Conservation (phyloP, 2,888 invertebrate species). For the Buathra laborator region DNA sequence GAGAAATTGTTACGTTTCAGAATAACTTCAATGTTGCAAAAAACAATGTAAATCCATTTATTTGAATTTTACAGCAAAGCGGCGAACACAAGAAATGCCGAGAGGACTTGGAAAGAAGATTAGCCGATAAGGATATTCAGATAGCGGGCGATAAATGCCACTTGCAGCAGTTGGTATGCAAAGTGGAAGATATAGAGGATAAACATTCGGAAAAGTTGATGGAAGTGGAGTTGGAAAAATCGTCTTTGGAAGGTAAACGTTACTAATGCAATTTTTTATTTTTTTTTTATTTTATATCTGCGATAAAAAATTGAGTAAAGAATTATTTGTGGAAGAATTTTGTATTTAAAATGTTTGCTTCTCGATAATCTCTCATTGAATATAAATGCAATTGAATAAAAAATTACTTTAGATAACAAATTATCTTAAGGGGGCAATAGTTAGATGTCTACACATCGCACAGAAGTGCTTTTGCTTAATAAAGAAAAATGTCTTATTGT, state of each 20-base stretch:
- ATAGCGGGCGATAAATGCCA: constrained; percentile 75
- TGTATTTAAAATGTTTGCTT: too few species aligned
- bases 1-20: not conserved
- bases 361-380: too few species aligned
- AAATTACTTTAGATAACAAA: too few species aligned
- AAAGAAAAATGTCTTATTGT: too few species aligned
- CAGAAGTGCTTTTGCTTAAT: too few species aligned
- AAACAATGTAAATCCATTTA: not conserved
- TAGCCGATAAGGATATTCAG: constrained; percentile 69
- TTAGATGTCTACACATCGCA: too few species aligned
- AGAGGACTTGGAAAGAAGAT: constrained; percentile 55
- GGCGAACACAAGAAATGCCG: constrained; percentile 68
- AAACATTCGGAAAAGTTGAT: constrained; percentile 67
- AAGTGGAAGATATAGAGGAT: constrained; percentile 74
- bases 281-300: too few species aligned
- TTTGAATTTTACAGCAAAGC: constrained; percentile 70
- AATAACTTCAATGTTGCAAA: not conserved
- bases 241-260: constrained; percentile 72
- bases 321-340: too few species aligned
- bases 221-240: constrained; percentile 72
- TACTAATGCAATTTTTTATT: not conserved
- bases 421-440: too few species aligned
- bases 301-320: too few species aligned
- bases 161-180: constrained; percentile 76
- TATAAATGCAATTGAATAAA: too few species aligned